These are phyloP conservation scores for Monodelphis domestica DNA, from an alignment of 2,797 vertebrate genomes.

Conservation along the genomic window DNA sequence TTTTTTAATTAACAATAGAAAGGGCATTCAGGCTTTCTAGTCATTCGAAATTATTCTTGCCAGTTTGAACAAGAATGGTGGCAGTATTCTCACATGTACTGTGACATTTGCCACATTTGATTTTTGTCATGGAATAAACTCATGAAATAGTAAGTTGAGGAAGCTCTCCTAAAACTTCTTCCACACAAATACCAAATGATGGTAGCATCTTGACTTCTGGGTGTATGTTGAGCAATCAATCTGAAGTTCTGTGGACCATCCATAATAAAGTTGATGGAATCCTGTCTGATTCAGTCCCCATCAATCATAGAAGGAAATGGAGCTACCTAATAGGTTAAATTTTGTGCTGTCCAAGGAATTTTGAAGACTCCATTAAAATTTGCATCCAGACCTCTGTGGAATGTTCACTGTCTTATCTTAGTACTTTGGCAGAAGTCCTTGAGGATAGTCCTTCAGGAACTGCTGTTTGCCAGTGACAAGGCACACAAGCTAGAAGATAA, in stretches of 20 bases:
- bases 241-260: not conserved
- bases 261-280: not conserved
- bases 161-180: constrained; percentile 14
- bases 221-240: not conserved
- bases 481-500: not conserved
- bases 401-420: not conserved
- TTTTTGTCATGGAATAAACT: constrained; percentile 41
- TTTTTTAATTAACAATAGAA: constrained; percentile 69
- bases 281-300: too few relatives aligned
- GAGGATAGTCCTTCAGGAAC: not conserved
- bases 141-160: constrained; percentile 30
- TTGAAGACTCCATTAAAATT: too few relatives aligned
- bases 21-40: constrained; percentile 35
- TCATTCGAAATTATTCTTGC: constrained; percentile 52
- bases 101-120: constrained; percentile 31
- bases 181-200: not conserved
- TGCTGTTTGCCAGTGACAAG: not conserved
- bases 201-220: not conserved
- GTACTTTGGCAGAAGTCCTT: not conserved
- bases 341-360: too few relatives aligned
- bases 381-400: not conserved
- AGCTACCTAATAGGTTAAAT: too few relatives aligned
- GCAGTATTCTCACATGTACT: constrained; percentile 46
- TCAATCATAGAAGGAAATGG: too few relatives aligned
- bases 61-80: constrained; percentile 58